Conservation (phyloP, 2,113 vertebrate species). For the Rhinogobius similis region DNA sequence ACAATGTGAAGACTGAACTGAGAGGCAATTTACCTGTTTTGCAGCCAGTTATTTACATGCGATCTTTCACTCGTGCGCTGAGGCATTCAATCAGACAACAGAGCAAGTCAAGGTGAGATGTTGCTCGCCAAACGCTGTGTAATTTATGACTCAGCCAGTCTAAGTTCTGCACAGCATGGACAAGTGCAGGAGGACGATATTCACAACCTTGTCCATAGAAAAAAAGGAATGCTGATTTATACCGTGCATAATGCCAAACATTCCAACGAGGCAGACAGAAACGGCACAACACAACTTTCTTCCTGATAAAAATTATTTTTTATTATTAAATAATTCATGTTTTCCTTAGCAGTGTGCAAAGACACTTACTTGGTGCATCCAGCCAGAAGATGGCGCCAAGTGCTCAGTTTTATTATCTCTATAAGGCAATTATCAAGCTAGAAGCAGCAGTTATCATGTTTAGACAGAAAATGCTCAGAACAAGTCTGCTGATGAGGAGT, state of each 20-base stretch:
- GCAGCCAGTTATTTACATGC: constrained; percentile 37
- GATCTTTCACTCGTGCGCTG: constrained; percentile 31
- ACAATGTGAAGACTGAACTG: constrained; percentile 38
- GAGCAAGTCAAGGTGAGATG: constrained; percentile 48
- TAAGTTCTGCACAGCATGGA: constrained; percentile 29
- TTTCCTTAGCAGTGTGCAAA: no score
- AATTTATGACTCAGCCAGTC: constrained; percentile 46
- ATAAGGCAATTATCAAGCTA: no score
- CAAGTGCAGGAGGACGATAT: constrained; percentile 16
- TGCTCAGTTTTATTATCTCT: no score
- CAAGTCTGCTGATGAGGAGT: no score
- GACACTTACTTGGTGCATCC: no score
- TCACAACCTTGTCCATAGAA: constrained; percentile 30
- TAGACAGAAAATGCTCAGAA: no score
- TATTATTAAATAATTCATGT: no score
- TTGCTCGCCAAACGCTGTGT: constrained; percentile 5
- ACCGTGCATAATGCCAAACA: background rate
- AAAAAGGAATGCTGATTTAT: background rate
- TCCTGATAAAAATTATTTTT: no score
- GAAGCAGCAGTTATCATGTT: no score
- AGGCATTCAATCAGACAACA: constrained; percentile 30
- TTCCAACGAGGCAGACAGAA: background rate
- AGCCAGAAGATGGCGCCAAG: no score
- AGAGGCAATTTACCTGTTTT: constrained; percentile 46
- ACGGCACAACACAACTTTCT: background rate